Evolutionary conservation across 2,888 invertebrate species (phyloP), one percentile per base, ranked within the genome.

Genomic region (Eurytoma californica): DNA sequence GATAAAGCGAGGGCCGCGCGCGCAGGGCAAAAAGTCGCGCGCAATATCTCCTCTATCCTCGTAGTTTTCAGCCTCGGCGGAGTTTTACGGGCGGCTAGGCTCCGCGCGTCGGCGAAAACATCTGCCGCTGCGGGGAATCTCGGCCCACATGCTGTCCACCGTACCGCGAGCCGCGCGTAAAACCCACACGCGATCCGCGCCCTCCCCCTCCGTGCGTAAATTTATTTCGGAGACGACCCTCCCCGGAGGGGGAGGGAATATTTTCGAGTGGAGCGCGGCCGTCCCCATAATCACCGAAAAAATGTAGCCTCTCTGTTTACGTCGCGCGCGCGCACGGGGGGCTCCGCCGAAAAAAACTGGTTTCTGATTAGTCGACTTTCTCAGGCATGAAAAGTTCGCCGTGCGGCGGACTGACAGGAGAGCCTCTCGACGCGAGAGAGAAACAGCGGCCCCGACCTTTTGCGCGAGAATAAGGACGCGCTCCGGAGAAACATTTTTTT

Each of bases 111-210:
- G 30, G 60, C 70, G 70, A 84, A 83, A 87, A 87, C 88, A 88
- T 88, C 87, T 87, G 87, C 87, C 86, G 85, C 88, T 86, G 87
- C 86, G 83, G 87, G 87, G 87, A 88, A 88, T 87, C 86, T 73
- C 69, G 60, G 80, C 85, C 86, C 88, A 87, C 87, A 88, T 86
- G 87, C 80, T 77, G 80, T 28, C 72, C 12, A 49, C 49, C 57
- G 63, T 65, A 16, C 60, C 65, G 30, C 18, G 7, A 60, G 28
- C 14, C 14, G 53, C 13, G 53, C 53, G 53, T 77, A 63, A 79
- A 78, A 79, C 70, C 70, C 69, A 70, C 77, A 72, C 80, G 69
- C 72, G 53, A 77, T 75, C 77, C 68, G 39, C 61, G 39, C 47
- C 16, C 58, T 60, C 61, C 14, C 12, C 49, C 20, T 53, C 68